Evolutionary conservation across 2,113 vertebrate species (phyloP).

Genomic region (Plectropomus leopardus): DNA sequence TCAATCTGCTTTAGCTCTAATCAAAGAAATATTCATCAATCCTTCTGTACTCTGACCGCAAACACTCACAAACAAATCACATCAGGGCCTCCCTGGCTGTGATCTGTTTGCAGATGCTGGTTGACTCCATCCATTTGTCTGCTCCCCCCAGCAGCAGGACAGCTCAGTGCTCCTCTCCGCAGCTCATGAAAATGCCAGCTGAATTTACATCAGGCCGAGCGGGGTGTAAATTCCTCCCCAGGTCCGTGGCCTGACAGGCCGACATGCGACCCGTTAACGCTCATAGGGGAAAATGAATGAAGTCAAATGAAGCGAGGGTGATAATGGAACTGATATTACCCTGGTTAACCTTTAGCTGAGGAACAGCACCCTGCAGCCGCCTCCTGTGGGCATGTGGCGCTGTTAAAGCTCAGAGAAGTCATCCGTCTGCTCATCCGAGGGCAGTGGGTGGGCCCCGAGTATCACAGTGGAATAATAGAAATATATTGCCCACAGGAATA

Average conservation of each 20-base stretch:
- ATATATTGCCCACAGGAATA: not conserved
- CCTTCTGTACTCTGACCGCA: slow-evolving; percentile 12
- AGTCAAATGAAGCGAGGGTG: slow-evolving; percentile 44
- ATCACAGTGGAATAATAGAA: slow-evolving; percentile 21
- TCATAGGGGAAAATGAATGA: slow-evolving; percentile 34
- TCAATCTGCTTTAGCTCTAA: slow-evolving; percentile 52
- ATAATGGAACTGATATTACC: slow-evolving; percentile 61
- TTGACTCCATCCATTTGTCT: slow-evolving; percentile 79
- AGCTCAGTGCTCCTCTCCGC: slow-evolving; percentile 44
- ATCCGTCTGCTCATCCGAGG: not conserved
- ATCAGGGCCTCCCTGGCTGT: slow-evolving; percentile 50
- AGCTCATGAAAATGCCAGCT: slow-evolving; percentile 82
- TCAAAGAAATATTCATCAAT: slow-evolving; percentile 62
- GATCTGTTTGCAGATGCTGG: slow-evolving; percentile 83
- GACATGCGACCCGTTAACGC: slow-evolving; percentile 14
- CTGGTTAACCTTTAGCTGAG: slow-evolving; percentile 56
- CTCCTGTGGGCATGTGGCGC: not conserved
- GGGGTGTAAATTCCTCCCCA: slow-evolving; percentile 73
- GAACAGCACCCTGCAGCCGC: slow-evolving; percentile 39
- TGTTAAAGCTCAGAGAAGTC: slow-evolving; percentile 20
- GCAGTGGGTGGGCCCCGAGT: slow-evolving; percentile 4
- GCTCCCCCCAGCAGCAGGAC: slow-evolving; percentile 69
- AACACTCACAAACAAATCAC: slow-evolving; percentile 67
- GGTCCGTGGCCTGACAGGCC: slow-evolving; percentile 49
- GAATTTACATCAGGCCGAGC: slow-evolving; percentile 76